phyloP scores from a whole-genome alignment of 2,888 invertebrate genomes.

The Rhopalosiphum nymphaeae region DNA sequence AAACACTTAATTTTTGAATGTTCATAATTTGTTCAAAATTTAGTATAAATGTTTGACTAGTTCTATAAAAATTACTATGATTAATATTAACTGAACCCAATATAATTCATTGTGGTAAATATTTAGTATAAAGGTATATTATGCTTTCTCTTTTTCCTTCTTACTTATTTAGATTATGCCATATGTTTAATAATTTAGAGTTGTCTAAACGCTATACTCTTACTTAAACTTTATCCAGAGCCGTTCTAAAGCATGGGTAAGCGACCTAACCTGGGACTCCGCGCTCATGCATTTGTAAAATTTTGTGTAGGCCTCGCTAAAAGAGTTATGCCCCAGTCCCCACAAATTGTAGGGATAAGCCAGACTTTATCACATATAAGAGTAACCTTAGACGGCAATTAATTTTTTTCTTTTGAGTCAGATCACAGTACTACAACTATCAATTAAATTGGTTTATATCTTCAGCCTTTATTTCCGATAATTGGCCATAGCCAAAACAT shows the following conservation, averaged over 20 bases:
- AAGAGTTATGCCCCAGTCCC: too few species aligned
- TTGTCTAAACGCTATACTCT: neutral
- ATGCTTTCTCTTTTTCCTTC: too few species aligned
- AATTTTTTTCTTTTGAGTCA: neutral
- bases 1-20: neutral
- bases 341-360: too few species aligned
- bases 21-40: neutral
- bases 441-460: neutral
- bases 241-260: too few species aligned
- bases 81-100: neutral
- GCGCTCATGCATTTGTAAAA: too few species aligned
- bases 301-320: too few species aligned
- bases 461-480: neutral
- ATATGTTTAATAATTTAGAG: neutral
- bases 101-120: neutral
- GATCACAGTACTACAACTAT: neutral
- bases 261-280: too few species aligned
- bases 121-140: neutral
- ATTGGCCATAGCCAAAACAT: neutral
- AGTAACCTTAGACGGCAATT: too few species aligned
- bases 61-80: neutral
- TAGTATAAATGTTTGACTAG: neutral
- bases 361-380: neutral
- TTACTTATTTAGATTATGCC: neutral
- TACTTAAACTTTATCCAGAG: too few species aligned